Conservation (phyloP, 2,113 vertebrate genomes). For the Microtus pennsylvanicus region DNA sequence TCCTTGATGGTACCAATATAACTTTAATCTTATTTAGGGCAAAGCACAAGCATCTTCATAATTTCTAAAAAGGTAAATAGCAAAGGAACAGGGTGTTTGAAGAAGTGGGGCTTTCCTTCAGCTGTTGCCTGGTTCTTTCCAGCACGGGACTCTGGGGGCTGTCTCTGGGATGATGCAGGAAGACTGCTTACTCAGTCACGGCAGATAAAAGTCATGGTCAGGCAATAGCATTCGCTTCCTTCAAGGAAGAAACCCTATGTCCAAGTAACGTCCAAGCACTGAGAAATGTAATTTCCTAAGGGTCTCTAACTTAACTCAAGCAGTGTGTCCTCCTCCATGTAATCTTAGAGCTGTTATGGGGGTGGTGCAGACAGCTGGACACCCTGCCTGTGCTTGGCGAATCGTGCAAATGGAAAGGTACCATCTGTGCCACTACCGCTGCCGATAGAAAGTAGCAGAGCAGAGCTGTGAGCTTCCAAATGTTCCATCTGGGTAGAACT, state of each 20-base stretch:
- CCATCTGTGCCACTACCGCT: conserved; percentile 68
- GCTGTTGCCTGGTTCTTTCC: neutral
- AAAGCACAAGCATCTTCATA: conserved; percentile 48
- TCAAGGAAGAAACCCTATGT: conserved; percentile 24
- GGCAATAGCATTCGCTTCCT: conserved; percentile 47
- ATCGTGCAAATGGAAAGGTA: neutral
- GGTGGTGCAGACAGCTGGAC: conserved; percentile 10
- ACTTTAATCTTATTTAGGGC: conserved; percentile 31
- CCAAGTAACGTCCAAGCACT: neutral
- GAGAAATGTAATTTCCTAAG: neutral
- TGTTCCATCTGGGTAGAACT: conserved; percentile 68
- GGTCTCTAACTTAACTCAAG: conserved; percentile 50
- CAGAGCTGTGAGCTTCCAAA: conserved; percentile 64
- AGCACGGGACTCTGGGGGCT: neutral
- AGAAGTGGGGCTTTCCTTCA: conserved; percentile 16
- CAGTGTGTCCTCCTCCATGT: conserved; percentile 1
- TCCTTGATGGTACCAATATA: neutral
- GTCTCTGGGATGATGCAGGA: conserved; percentile 43
- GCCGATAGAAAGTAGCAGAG: conserved; percentile 51
- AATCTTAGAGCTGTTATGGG: conserved; percentile 6
- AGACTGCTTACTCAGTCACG: neutral
- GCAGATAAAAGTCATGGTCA: conserved; percentile 56
- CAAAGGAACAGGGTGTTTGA: conserved; percentile 56
- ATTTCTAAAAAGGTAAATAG: conserved; percentile 60
- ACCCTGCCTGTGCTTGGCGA: neutral